These are phyloP conservation scores for Alethe castanea DNA, from an alignment of 2,113 vertebrate genomes.

Conservation along the genomic window DNA sequence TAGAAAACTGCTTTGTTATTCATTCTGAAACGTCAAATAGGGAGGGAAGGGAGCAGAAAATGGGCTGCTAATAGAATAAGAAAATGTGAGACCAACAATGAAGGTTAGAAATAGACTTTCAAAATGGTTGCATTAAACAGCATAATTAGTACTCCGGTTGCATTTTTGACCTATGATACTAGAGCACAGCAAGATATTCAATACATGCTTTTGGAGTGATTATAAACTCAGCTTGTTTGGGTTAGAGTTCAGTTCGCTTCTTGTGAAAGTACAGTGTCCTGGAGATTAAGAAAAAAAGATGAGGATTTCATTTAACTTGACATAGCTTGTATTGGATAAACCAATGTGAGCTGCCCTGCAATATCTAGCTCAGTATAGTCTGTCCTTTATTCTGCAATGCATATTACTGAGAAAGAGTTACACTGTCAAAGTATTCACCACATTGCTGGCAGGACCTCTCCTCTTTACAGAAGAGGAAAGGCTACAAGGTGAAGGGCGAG, in stretches of 20 bases:
- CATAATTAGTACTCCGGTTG: background rate
- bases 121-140: background rate
- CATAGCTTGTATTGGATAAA: background rate
- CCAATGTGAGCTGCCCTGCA: background rate
- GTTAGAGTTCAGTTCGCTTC: background rate
- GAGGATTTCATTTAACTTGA: background rate
- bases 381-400: background rate
- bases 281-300: background rate
- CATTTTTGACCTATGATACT: background rate
- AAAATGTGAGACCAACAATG: background rate
- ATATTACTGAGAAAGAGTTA: background rate
- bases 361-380: background rate
- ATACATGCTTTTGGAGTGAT: background rate
- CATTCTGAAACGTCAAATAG: constrained; percentile 19
- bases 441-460: background rate
- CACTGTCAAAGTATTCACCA: background rate
- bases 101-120: background rate
- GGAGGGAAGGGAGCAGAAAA: background rate
- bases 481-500: background rate
- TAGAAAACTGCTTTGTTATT: constrained; percentile 8
- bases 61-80: background rate
- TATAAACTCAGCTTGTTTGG: background rate
- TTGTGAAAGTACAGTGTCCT: background rate
- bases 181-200: background rate
- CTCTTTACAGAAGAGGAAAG: background rate